A percentile compares a stretch with the other conserved stretches of the same genome.
These are phyloP conservation scores for Bimastos eiseni DNA, from an alignment of 2,888 invertebrate genomes.

Conservation along the genomic window DNA sequence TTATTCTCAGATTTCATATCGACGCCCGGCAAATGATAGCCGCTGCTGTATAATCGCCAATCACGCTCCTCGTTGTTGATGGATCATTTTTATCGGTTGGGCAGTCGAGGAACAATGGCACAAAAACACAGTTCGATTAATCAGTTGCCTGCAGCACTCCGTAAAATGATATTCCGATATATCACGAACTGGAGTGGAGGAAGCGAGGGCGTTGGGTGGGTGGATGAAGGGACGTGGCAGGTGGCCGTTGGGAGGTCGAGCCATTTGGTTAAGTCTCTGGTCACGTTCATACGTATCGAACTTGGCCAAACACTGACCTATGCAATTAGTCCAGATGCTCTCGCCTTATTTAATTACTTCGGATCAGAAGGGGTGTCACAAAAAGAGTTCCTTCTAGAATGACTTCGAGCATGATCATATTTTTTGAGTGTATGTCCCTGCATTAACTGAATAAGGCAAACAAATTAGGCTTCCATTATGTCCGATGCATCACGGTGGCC, in stretches of 20 bases:
- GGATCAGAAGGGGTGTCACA: not conserved
- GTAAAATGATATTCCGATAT: conserved; percentile 3
- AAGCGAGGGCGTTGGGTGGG: not conserved
- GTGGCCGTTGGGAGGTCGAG: not conserved
- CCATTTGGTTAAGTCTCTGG: not conserved
- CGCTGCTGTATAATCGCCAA: not conserved
- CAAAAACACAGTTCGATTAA: not conserved
- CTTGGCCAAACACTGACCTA: not conserved
- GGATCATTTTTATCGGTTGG: not conserved
- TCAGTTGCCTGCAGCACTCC: conserved; percentile 13
- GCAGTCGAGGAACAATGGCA: not conserved
- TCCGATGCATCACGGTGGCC: no score
- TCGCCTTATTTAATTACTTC: not conserved
- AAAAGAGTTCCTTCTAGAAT: not conserved
- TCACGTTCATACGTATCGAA: not conserved
- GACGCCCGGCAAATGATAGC: not conserved
- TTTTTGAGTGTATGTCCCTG: not conserved
- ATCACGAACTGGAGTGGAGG: not conserved
- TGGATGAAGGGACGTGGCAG: not conserved
- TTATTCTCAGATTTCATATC: not conserved
- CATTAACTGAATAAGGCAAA: not conserved
- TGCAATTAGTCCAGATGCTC: not conserved
- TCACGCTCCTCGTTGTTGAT: not conserved
- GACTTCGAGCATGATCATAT: not conserved
- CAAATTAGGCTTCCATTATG: no score